These are phyloP conservation scores for Polyommatus iphigenia DNA, from an alignment of 2,888 invertebrate species.

Conservation along the genomic window DNA sequence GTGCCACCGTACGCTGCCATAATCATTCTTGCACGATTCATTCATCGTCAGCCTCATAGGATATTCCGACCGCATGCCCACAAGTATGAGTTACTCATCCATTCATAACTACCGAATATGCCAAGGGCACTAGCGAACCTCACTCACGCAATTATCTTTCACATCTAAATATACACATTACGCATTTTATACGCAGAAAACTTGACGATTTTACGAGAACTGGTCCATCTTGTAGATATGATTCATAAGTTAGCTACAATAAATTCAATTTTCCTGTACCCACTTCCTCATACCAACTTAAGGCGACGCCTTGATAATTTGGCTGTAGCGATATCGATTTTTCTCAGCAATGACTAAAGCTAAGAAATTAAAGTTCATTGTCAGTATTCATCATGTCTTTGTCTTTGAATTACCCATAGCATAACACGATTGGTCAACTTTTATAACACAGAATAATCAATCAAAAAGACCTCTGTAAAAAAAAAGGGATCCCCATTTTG, in stretches of 20 bases:
- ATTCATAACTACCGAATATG: slow-evolving; percentile 54
- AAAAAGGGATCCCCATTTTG: too few relatives aligned
- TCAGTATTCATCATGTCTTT: too few relatives aligned
- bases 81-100: slow-evolving; percentile 49
- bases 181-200: slow-evolving; percentile 63
- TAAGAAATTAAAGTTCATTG: too few relatives aligned
- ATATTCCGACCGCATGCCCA: slow-evolving; percentile 38
- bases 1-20: not conserved
- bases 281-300: slow-evolving; percentile 30
- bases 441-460: too few relatives aligned
- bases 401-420: too few relatives aligned
- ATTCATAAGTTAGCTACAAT: slow-evolving; percentile 51
- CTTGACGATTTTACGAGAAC: slow-evolving; percentile 60
- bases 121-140: slow-evolving; percentile 47
- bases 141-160: slow-evolving; percentile 43
- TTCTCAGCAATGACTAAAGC: too few relatives aligned
- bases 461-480: too few relatives aligned
- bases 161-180: slow-evolving; percentile 54
- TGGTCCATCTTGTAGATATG: slow-evolving; percentile 56
- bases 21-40: slow-evolving; percentile 22
- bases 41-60: slow-evolving; percentile 34
- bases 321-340: too few relatives aligned
- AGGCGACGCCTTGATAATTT: too few relatives aligned
- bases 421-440: too few relatives aligned
- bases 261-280: slow-evolving; percentile 39